phyloP scores from a whole-genome alignment of 2,888 invertebrate species.

The Lasioglossum malachurum region DNA sequence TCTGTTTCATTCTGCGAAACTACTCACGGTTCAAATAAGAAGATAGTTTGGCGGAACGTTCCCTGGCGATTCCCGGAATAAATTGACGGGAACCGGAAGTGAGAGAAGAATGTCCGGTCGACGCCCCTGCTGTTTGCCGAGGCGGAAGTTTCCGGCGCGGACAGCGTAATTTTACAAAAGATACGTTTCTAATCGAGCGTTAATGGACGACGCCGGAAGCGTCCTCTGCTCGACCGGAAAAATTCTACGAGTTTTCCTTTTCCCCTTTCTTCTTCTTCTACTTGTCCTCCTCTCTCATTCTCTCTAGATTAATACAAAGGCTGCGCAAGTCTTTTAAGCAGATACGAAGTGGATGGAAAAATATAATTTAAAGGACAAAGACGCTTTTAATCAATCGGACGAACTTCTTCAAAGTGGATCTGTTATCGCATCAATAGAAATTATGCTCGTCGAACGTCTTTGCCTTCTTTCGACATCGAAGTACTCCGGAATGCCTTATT shows the following conservation, averaged over 20 bases:
- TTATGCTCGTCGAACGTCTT: background rate
- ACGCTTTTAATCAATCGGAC: background rate
- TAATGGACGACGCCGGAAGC: conserved; percentile 20
- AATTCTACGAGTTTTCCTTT: background rate
- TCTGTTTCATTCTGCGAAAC: too few species aligned
- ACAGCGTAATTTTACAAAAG: conserved; percentile 37
- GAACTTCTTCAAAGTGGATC: background rate
- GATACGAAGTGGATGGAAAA: background rate
- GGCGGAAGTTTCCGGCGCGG: background rate
- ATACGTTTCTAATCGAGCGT: conserved; percentile 54
- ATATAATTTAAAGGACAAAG: background rate
- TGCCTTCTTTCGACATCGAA: background rate
- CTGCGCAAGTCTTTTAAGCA: background rate
- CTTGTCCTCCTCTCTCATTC: background rate
- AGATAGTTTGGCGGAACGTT: background rate
- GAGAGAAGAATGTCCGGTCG: conserved; percentile 8
- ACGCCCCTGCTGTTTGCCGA: background rate
- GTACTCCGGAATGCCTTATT: background rate
- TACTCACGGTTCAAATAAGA: background rate
- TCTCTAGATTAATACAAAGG: background rate
- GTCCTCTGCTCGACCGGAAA: background rate
- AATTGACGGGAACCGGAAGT: background rate
- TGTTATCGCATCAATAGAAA: background rate
- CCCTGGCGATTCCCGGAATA: background rate
- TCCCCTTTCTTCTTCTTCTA: background rate